These are phyloP conservation scores for Polymixis flavicincta DNA, from an alignment of 2,888 invertebrate genomes.

Conservation along the genomic window DNA sequence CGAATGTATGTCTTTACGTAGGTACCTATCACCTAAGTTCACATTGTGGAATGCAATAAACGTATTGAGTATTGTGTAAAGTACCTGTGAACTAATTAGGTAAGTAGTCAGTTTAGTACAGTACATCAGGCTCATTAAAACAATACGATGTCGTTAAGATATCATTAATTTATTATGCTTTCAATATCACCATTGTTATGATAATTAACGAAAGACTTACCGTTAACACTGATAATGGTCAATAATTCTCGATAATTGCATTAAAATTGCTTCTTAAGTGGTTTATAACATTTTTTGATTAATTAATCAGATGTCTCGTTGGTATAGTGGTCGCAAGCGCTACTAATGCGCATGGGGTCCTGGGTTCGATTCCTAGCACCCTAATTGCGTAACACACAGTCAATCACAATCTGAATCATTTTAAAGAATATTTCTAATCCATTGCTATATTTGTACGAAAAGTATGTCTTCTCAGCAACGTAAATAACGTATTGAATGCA, in stretches of 20 bases:
- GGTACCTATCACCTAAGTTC: too few species aligned
- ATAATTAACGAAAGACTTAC: neutral
- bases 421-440: too few species aligned
- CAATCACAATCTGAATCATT: too few species aligned
- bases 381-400: too few species aligned
- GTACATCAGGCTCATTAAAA: neutral
- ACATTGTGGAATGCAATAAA: too few species aligned
- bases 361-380: too few species aligned
- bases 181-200: constrained; percentile 15
- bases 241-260: neutral
- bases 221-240: neutral
- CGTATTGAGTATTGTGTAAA: too few species aligned
- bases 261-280: neutral
- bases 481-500: too few species aligned
- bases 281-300: neutral
- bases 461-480: too few species aligned
- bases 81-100: constrained; percentile 4
- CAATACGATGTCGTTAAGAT: neutral
- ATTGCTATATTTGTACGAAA: too few species aligned
- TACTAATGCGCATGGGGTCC: too few species aligned
- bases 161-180: constrained; percentile 5
- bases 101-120: neutral
- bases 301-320: neutral
- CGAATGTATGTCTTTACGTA: too few species aligned
- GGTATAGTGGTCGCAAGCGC: neutral